Conservation (phyloP, 2,888 invertebrate species). For the Ormyrus thymus region DNA sequence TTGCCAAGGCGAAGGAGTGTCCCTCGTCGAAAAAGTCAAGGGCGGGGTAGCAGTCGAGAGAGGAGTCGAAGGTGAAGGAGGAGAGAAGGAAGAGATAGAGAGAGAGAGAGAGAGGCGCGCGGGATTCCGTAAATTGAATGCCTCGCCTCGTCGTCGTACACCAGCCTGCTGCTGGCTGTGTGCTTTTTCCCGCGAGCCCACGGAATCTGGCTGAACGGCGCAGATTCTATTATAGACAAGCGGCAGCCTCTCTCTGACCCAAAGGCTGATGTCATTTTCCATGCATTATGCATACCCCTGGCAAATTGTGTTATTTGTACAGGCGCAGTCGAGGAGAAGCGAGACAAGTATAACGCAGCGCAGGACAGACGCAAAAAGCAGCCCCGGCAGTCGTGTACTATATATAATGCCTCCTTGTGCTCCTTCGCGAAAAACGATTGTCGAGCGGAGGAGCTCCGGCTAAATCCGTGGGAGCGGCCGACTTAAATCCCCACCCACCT, state of each 20-base stretch:
- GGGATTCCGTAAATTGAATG: slow-evolving; percentile 72
- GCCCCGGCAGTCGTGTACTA: slow-evolving; percentile 7
- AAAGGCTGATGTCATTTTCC: slow-evolving; percentile 63
- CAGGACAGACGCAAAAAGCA: slow-evolving; percentile 3
- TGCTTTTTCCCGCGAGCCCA: slow-evolving; percentile 67
- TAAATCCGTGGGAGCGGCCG: slow-evolving; percentile 17
- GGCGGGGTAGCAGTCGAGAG: slow-evolving; percentile 35
- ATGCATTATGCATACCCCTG: slow-evolving; percentile 70
- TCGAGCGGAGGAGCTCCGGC: slow-evolving; percentile 6
- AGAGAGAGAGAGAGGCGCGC: slow-evolving; percentile 26
- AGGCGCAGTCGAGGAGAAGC: slow-evolving; percentile 48
- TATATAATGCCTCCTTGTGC: too few species aligned
- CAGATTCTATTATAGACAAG: slow-evolving; percentile 74
- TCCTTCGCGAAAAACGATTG: slow-evolving; percentile 45
- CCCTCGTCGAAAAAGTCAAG: slow-evolving; percentile 39
- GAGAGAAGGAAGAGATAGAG: slow-evolving; percentile 26
- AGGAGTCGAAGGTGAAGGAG: background rate
- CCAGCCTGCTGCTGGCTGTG: slow-evolving; percentile 21
- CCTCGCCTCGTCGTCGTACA: slow-evolving; percentile 69
- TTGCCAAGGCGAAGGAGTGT: slow-evolving; percentile 18
- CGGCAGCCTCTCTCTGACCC: slow-evolving; percentile 65
- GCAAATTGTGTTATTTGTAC: slow-evolving; percentile 71
- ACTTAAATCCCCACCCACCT: slow-evolving; percentile 17
- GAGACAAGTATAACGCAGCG: background rate
- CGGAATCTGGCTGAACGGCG: slow-evolving; percentile 56